Evolutionary conservation across 2,888 invertebrate genomes (phyloP), one percentile per base, ranked within the genome.

Genomic region (Acronicta alni): DNA sequence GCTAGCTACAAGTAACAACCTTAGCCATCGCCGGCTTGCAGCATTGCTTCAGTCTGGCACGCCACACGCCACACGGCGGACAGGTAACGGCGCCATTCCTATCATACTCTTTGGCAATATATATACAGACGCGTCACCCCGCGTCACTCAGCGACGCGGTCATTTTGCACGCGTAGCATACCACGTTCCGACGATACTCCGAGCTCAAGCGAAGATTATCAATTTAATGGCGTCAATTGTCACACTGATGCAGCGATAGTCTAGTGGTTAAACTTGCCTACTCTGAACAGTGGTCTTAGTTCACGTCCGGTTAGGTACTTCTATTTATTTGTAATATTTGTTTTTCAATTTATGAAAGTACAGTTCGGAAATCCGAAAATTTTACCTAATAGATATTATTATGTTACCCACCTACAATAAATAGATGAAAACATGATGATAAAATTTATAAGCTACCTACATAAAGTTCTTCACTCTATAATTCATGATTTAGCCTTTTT

Each of bases 51-150:
- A 7, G 14, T 17, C 46, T 61, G 67, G 67, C 72, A 72, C 48
- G 54, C 37, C 15, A 16, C 72, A 72, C 48, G 54, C 37, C 15
- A 16, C 39, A 44, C 52, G 47, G 60, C 55, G 55, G 47, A 55
- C 72, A 60, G 72, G 54, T 72, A 55, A 47, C 38, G 72, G 68
- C 72, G 72, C 61, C 72, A 72, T 72, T 67, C 71, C 66, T 16
- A 20, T 57, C 66, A 67, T 67, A 66, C 38, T 68, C 67, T 66
- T 60, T 68, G 67, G 67, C 67, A 60, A 38, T 54, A 72, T 55
- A 60, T 55, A 66, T 72, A 48, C 16, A 59, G 67, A 9, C 67
- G 41, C 53, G 55, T 48, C 67, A 56, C 32, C 17, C 42, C 51
- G 51, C 59, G 67, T 72, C 72, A 67, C 55, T 68, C 72, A 60